Evolutionary conservation across 2,113 vertebrate genomes (phyloP), one percentile per base, ranked within the genome.

Genomic region (Hippocampus mohnikei): DNA sequence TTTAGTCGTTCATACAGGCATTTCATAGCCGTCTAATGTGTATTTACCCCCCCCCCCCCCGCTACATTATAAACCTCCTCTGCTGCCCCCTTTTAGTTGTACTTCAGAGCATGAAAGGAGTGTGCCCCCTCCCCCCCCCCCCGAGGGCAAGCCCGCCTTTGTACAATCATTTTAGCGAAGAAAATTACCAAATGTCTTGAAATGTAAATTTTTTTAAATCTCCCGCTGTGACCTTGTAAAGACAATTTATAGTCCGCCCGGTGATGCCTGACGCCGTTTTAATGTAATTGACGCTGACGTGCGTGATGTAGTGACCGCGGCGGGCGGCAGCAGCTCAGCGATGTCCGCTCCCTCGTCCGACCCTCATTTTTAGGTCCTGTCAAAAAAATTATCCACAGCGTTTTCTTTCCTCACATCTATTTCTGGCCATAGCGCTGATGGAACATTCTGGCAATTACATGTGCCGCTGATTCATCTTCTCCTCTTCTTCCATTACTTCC

Each of bases 181-280:
- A 79, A 84, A 87, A 85, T 82, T 75, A 88, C 82, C 81, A 86
- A 64, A 84, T 81, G 73, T 67, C 37, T 60, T 67, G 67, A 88
- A 88, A 85, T 88, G 33, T 85, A 85, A n/a, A n/a, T n/a, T n/a
- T n/a, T n/a, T n/a, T n/a, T n/a, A 7, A 58, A 58, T 75, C 81
- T 81, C 74, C 76, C 78, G 78, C 81, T 11, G 53, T 85, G 88
- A 89, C 89, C 89, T 89, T 89, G 88, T 66, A 70, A 78, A 85
- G 88, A 89, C 87, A 88, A 89, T 91, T 29, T 91, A 88, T 83
- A 85, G 82, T 75, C 52, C 20, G 10, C 78, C 78, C 67, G 5
- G 16, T 12, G 2, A 78, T 88, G 80, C 62, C 76, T 76, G 78
- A 78, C 53, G 70, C 73, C 21, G 25, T 70, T 79, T 73, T 75